These are phyloP conservation scores for Staurois parvus DNA, from an alignment of 2,797 vertebrate genomes.

Conservation along the genomic window DNA sequence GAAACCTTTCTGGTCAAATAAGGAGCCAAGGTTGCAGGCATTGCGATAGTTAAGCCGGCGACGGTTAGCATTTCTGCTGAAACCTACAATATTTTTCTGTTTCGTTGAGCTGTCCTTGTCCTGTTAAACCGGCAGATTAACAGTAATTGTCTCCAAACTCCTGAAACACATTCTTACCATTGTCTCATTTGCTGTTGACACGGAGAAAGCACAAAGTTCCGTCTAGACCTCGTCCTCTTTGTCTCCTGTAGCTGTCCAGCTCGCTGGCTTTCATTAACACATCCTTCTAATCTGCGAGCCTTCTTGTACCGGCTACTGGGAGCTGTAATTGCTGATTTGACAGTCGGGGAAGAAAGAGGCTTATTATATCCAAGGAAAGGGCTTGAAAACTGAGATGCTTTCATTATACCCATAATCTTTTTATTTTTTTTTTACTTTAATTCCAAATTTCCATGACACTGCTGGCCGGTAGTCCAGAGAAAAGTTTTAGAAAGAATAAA, in stretches of 20 bases:
- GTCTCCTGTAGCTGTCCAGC: background rate
- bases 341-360: slow-evolving; percentile 7
- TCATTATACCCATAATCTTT: background rate
- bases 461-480: too few relatives aligned
- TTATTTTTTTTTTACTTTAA: too few relatives aligned
- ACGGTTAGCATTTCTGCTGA: background rate
- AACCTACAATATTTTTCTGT: background rate
- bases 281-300: background rate
- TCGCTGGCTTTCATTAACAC: background rate
- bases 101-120: background rate
- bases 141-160: background rate
- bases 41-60: too few relatives aligned
- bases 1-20: too few relatives aligned
- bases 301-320: background rate
- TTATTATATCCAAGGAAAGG: slow-evolving; percentile 17
- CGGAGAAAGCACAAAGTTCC: background rate
- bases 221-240: background rate
- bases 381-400: background rate
- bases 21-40: too few relatives aligned
- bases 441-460: too few relatives aligned
- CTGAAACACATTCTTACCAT: background rate
- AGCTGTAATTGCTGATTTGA: slow-evolving; percentile 22
- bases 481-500: too few relatives aligned
- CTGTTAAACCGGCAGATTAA: background rate
- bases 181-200: background rate